Evolutionary conservation across 2,113 vertebrate species (phyloP).

Genomic region (Eublepharis macularius): DNA sequence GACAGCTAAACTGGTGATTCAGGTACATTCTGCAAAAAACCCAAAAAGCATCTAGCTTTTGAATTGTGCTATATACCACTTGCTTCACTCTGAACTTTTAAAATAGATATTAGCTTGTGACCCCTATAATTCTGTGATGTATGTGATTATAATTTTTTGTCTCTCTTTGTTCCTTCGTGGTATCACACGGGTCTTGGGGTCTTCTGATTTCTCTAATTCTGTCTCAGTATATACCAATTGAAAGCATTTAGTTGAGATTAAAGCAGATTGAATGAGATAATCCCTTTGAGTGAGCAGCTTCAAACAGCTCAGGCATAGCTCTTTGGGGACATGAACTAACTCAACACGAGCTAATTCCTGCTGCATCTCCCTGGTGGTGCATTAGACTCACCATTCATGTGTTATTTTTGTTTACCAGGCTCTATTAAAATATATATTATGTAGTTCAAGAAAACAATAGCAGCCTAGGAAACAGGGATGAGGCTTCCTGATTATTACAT

Average conservation of each 20-base stretch:
- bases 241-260: slow-evolving; percentile 90
- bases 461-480: neutral
- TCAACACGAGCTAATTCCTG: slow-evolving; percentile 76
- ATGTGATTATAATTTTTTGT: slow-evolving; percentile 10
- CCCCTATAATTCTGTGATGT: neutral
- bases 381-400: slow-evolving; percentile 25
- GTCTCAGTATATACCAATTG: slow-evolving; percentile 76
- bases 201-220: slow-evolving; percentile 75
- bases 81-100: neutral
- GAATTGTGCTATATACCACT: neutral
- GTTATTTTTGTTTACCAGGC: slow-evolving; percentile 43
- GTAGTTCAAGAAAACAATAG: slow-evolving; percentile 14
- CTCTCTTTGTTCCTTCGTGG: slow-evolving; percentile 28
- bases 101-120: slow-evolving; percentile 11
- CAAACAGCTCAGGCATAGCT: slow-evolving; percentile 79
- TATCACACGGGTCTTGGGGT: slow-evolving; percentile 64
- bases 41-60: neutral
- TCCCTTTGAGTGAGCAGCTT: slow-evolving; percentile 85
- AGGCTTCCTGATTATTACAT: slow-evolving; percentile 1
- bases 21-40: neutral
- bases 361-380: slow-evolving; percentile 62
- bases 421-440: slow-evolving; percentile 32
- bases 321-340: slow-evolving; percentile 74
- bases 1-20: neutral
- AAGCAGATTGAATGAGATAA: slow-evolving; percentile 89